These are phyloP conservation scores for Heliconius congener DNA, from an alignment of 1,140 invertebrate genomes.

Conservation along the genomic window DNA sequence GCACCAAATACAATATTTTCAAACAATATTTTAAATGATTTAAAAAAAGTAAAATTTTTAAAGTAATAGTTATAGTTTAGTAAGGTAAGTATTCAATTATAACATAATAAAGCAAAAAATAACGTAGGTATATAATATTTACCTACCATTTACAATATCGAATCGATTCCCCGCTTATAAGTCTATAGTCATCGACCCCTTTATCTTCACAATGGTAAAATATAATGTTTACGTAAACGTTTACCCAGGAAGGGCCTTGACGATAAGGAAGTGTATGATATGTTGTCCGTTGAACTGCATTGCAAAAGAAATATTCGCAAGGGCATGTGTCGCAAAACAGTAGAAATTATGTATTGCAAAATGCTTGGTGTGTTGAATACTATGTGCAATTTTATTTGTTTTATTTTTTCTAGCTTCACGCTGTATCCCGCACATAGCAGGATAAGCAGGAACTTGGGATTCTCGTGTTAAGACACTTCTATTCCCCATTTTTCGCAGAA, in stretches of 20 bases:
- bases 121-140: not conserved
- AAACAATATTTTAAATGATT: no score
- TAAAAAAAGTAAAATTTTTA: no score
- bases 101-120: no score
- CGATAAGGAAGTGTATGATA: not conserved
- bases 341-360: not conserved
- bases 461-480: no score
- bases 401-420: not conserved
- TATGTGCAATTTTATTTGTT: not conserved
- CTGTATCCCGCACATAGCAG: no score
- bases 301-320: constrained; percentile 8
- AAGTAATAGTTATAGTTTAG: no score
- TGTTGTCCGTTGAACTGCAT: constrained; percentile 9
- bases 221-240: not conserved
- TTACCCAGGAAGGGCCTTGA: constrained; percentile 6
- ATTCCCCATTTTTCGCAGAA: no score
- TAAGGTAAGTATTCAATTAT: no score
- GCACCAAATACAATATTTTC: no score
- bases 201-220: not conserved
- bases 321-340: not conserved
- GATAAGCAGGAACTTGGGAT: no score
- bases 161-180: not conserved
- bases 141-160: not conserved
- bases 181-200: not conserved
- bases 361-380: no score